Conservation (phyloP, 2,113 vertebrate species). For the Salvator merianae region DNA sequence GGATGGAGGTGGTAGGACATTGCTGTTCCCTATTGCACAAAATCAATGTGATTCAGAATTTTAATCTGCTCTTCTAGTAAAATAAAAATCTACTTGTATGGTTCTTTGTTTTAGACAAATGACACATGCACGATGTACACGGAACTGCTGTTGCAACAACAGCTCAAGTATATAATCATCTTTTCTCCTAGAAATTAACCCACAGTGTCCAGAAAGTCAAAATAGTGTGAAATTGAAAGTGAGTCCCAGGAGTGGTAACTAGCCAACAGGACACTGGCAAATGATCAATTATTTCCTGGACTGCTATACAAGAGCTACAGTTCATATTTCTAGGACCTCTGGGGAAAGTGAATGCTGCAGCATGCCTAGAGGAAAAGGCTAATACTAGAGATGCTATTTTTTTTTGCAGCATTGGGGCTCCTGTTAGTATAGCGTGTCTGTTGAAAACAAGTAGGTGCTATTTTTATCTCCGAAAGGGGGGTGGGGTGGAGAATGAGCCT, state of each 20-base stretch:
- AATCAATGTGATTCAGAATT: not conserved
- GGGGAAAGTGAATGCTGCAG: slow-evolving; percentile 25
- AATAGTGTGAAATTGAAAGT: slow-evolving; percentile 72
- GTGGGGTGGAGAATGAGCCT: not conserved
- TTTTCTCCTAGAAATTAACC: slow-evolving; percentile 39
- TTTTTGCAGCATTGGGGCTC: not conserved
- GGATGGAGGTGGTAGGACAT: not conserved
- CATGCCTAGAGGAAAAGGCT: slow-evolving; percentile 23
- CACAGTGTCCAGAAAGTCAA: slow-evolving; percentile 58
- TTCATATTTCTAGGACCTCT: slow-evolving; percentile 43
- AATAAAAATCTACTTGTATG: slow-evolving; percentile 21
- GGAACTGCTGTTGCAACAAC: slow-evolving; percentile 20
- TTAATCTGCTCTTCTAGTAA: not conserved
- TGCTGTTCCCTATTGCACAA: slow-evolving; percentile 3
- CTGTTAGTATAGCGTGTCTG: not conserved
- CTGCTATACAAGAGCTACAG: slow-evolving; percentile 52
- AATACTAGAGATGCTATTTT: slow-evolving; percentile 12
- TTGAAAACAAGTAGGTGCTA: slow-evolving; percentile 9
- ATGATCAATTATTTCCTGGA: slow-evolving; percentile 55
- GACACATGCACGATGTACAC: slow-evolving; percentile 6
- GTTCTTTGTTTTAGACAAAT: not conserved
- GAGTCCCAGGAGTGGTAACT: slow-evolving; percentile 48
- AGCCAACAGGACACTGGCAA: slow-evolving; percentile 56
- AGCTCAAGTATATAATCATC: slow-evolving; percentile 33
- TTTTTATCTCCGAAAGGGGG: not conserved